Conservation (phyloP, 92 coral and sea anemone species). For the Diadumene lineata region DNA sequence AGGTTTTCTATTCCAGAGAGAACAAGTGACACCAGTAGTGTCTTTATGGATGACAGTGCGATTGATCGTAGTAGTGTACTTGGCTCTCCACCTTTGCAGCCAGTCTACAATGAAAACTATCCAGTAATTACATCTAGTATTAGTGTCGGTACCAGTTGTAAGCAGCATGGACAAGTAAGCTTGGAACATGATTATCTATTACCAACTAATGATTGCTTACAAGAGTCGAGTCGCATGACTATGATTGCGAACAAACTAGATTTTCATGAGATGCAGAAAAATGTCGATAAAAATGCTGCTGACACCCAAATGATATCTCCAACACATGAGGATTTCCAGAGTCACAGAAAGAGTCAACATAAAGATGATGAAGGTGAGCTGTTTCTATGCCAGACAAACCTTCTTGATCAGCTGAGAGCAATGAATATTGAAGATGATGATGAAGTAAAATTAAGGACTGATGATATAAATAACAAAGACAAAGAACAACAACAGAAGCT, state of each 20-base stretch:
- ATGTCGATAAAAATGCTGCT: not conserved
- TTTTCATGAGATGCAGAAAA: not conserved
- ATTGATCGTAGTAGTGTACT: not conserved
- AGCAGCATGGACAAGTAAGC: not conserved
- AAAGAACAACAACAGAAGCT: not conserved
- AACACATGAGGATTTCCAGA: not conserved
- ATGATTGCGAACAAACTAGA: not conserved
- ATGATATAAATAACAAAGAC: not conserved
- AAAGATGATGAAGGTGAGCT: not conserved
- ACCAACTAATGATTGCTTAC: not conserved
- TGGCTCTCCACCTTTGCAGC: not conserved
- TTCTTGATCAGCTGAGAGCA: constrained; percentile 11
- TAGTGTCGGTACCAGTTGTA: not conserved
- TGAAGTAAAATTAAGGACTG: not conserved
- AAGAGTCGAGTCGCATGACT: not conserved
- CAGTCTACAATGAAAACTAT: not conserved
- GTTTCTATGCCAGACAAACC: constrained; percentile 25
- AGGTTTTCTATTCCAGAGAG: constrained; percentile 39
- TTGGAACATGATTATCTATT: not conserved
- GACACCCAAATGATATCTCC: not conserved
- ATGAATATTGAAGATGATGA: not conserved
- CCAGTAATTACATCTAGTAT: not conserved
- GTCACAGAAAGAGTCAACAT: not conserved
- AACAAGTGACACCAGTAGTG: constrained; percentile 32
- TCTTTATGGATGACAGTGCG: constrained; percentile 10